Base-by-base conservation (phyloP, 1,140 invertebrate genomes). In the Meloidogyne chitwoodi region DNA sequence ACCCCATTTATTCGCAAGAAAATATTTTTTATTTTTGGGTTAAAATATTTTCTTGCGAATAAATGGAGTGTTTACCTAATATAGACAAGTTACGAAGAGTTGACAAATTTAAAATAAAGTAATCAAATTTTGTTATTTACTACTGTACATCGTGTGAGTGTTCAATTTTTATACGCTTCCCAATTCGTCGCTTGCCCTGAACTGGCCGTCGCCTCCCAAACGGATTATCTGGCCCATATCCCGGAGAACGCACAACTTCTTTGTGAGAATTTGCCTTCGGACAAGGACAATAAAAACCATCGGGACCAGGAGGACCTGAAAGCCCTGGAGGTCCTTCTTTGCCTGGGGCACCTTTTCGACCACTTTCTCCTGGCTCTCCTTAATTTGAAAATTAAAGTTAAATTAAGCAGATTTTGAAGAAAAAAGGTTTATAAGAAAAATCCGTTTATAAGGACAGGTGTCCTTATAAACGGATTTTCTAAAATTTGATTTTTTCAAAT, bases 231-330 rank as follows among this genome's bases (percentile, higher is more conserved):
- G 31, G 34, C 14, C 68, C 29, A 61, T 70, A 70, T 29, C 38
- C 68, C 1, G 34, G 31, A 31, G 24, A 24, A 48, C 38, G 48
- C 38, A 22, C 24, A 8, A 44, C 26, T 41, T 11, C 34, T 24
- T 22, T 61, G 19, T 38, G 16, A 14, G 34, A 5, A 56, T 16
- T 44, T 38, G 22, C 5, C 10, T 31, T 41, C 10, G 68, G 68
- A 10, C 68, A 70, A 10, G 68, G 68, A 10, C 68, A 70, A 34
- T 70, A 70, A 29, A 70, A 29, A 61, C 68, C 44, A 31, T 70
- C 68, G 8, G 0, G 26, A n/a, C 68, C 68, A 8, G 68, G 68
- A 26, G 44, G 24, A 0, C 68, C 68, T 27, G 8, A n/a, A 2
- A 29, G n/a, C 1, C 68, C 68, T 61, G 3, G 48, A 14, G 48